Evolutionary conservation across 2,113 vertebrate genomes (phyloP), one percentile per base, ranked within the genome.

Genomic region (Neopipo cinnamomea): DNA sequence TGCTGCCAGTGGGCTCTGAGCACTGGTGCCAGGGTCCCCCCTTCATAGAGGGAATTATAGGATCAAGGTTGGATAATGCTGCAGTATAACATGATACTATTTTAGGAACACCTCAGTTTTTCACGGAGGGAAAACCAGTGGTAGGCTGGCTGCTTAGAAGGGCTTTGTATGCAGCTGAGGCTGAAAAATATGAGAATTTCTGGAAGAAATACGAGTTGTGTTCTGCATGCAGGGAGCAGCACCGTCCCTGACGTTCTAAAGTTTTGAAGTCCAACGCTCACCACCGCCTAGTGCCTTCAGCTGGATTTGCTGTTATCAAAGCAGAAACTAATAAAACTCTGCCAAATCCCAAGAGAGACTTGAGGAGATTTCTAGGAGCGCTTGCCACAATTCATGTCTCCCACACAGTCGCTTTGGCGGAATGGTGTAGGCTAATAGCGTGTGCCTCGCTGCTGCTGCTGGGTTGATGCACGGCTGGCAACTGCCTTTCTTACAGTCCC

Each of bases 31-130:
- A 62, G 47, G 52, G 62, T 75, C 42, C 28, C 24, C 37, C 12
- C 1, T 4, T 42, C 25, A 30, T 27, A 25, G 59, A 63, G 56
- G 28, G 47, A 39, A 63, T 90, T 75, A 27, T 0, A 42, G 82
- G 62, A 25, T 82, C 46, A 23, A 21, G 61, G 25, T 2, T 41
- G 75, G 61, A 22, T n/a, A 21, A 35, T 5, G 3, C 31, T 75
- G 66, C 4, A 0, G 12, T 44, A 3, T 8, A 74, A 53, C 2
- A 1, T 12, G 47, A 6, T 20, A 0, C 55, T 68, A n/a, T 85
- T 92, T 65, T 37, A n/a, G 78, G 85, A 85, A 47, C 25, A 41
- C 30, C 49, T 70, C 18, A 0, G 11, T 5, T 79, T 75, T 75
- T 88, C 62, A 31, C 18, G 46, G 78, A 39, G 35, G 47, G 33